Evolutionary conservation across 2,797 vertebrate genomes (phyloP), one percentile per base, ranked within the genome.

Genomic region (Danio choprae): DNA sequence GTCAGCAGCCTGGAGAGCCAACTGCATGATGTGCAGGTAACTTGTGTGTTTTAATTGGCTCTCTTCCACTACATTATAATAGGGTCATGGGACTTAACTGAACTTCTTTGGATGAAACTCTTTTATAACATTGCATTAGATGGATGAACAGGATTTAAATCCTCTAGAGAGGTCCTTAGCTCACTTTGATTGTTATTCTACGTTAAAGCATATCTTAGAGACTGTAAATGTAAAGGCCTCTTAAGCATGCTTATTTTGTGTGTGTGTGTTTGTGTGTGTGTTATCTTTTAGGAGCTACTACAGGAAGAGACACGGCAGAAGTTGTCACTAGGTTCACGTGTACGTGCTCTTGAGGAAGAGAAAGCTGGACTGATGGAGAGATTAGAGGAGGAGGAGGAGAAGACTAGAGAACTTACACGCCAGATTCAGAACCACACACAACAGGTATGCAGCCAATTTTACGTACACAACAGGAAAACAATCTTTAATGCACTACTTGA

Each of bases 231-330:
- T 65, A 40, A 44, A 18, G 41, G 9, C 16, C 11, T 75, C 11
- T 44, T 38, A 80, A 71, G 11, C 43, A 62, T 40, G n/a, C 18
- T 67, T 29, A 59, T 29, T 29, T 29, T 29, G 56, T 44, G 16
- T 53, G 36, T 62, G 10, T 53, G 36, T 62, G 10, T 51, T 44
- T 68, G 44, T 72, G 55, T 77, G 60, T 74, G 6, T 59, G 18
- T 22, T 43, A 2, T 67, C 13, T 40, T 50, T 12, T 83, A 97
- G 96, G 96, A 98, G 63, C 81, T 94, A 51, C 89, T 97, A 38
- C 95, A 97, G 86, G 96, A 98, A 77, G 96, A 98, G 87, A 97
- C 93, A 0, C 90, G 96, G 44, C 95, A 95, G 43, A 98, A 98
- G 86, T 88, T 97, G 89, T 90, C 93, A 41, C 77, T 96, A 74